Evolutionary conservation across 2,113 vertebrate species (phyloP).

Genomic region (Boleophthalmus pectinirostris): DNA sequence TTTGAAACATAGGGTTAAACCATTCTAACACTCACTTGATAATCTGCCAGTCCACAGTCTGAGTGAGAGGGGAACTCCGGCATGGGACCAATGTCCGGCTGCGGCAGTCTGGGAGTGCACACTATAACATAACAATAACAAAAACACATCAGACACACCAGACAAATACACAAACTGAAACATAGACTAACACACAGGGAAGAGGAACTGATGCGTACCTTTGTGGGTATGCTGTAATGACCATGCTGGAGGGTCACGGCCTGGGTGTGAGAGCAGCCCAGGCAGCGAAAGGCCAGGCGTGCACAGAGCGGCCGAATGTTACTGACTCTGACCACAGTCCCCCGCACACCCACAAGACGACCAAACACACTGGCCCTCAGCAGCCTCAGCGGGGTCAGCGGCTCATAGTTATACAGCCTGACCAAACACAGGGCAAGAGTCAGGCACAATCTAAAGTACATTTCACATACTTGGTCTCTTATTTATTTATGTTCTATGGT

Average conservation of each 20-base stretch:
- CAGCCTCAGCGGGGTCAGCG: slow-evolving; percentile 84
- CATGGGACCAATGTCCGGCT: slow-evolving; percentile 83
- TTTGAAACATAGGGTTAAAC: not conserved
- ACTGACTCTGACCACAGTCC: slow-evolving; percentile 92
- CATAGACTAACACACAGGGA: no score
- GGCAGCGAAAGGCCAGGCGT: slow-evolving; percentile 89
- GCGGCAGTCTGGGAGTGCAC: slow-evolving; percentile 82
- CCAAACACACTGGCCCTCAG: slow-evolving; percentile 91
- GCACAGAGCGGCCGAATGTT: slow-evolving; percentile 91
- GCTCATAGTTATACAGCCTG: slow-evolving; percentile 95
- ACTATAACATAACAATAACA: slow-evolving; percentile 69
- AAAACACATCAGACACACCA: not conserved
- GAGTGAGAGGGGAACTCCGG: slow-evolving; percentile 89
- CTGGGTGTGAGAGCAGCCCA: slow-evolving; percentile 80
- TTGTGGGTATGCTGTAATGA: slow-evolving; percentile 87
- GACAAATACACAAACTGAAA: not conserved
- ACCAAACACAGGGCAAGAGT: slow-evolving; percentile 24
- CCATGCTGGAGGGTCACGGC: slow-evolving; percentile 86
- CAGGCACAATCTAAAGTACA: no score
- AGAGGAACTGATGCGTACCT: slow-evolving; percentile 70
- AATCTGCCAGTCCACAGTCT: slow-evolving; percentile 95
- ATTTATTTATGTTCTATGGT: no score
- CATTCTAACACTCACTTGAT: slow-evolving; percentile 82
- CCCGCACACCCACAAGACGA: slow-evolving; percentile 86
- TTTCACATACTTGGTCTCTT: no score